Conservation (phyloP, 37 sponge, comb jelly and placozoan species). For the Hexactinellida sp. region DNA sequence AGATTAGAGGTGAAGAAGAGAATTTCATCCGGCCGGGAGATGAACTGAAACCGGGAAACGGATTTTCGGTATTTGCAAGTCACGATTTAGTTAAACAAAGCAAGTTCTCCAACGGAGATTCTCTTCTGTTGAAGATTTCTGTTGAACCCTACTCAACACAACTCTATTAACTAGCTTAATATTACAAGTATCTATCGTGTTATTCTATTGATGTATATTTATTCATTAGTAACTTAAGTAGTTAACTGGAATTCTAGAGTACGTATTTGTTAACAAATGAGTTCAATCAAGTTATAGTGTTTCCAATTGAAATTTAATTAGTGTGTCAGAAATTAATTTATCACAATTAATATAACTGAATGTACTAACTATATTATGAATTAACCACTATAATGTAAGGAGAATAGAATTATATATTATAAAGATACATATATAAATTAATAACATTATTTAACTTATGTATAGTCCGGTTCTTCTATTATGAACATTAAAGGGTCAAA, state of each 20-base stretch:
- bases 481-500: too few relatives aligned
- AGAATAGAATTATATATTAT: too few relatives aligned
- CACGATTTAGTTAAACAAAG: background rate
- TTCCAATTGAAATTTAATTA: too few relatives aligned
- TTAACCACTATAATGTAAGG: too few relatives aligned
- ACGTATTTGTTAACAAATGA: too few relatives aligned
- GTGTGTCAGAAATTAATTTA: too few relatives aligned
- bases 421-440: too few relatives aligned
- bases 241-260: background rate
- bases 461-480: too few relatives aligned
- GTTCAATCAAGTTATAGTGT: too few relatives aligned
- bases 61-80: constrained; percentile 6
- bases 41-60: background rate
- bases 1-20: background rate
- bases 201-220: background rate
- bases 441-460: too few relatives aligned
- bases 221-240: background rate
- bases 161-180: background rate
- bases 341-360: too few relatives aligned
- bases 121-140: background rate
- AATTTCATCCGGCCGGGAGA: background rate
- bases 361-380: too few relatives aligned
- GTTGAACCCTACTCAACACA: background rate
- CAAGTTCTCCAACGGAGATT: background rate
- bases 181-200: background rate